Conservation (phyloP, 2,888 invertebrate species). For the Galerucella calmariensis region DNA sequence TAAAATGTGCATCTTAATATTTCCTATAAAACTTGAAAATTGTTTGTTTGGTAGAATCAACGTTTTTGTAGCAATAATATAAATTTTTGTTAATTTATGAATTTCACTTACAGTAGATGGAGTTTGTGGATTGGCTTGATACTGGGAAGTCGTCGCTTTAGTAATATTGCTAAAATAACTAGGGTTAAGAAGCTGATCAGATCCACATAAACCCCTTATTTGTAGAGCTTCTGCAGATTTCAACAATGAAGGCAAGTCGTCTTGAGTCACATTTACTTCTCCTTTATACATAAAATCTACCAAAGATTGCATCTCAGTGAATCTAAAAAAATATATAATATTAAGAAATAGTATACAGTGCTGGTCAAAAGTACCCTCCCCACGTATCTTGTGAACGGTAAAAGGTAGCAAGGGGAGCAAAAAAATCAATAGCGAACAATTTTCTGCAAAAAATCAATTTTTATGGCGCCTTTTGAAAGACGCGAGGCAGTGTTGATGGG, state of each 20-base stretch:
- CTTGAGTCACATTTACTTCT: conserved; percentile 88
- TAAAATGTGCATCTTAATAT: background rate
- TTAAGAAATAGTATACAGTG: background rate
- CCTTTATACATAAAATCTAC: conserved; percentile 94
- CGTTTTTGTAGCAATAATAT: too few relatives aligned
- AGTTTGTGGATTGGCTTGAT: conserved; percentile 25
- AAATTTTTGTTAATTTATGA: too few relatives aligned
- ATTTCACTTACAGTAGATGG: conserved; percentile 17
- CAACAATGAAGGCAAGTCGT: conserved; percentile 82
- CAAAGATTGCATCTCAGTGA: conserved; percentile 86
- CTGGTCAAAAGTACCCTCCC: too few relatives aligned
- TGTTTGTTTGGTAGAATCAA: too few relatives aligned
- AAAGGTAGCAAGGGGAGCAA: too few relatives aligned
- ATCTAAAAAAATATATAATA: conserved; percentile 61
- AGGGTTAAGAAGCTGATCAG: conserved; percentile 63
- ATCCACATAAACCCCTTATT: conserved; percentile 75
- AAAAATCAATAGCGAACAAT: too few relatives aligned
- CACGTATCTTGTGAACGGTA: too few relatives aligned
- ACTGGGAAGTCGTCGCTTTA: conserved; percentile 46
- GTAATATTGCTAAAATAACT: conserved; percentile 59
- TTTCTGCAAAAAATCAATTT: too few relatives aligned
- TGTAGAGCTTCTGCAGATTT: conserved; percentile 87
- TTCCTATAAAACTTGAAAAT: background rate
- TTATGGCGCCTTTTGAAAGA: too few relatives aligned
- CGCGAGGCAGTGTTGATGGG: too few relatives aligned